Conservation (phyloP, 1,140 invertebrate genomes). For the Alviniconcha marisindica region DNA sequence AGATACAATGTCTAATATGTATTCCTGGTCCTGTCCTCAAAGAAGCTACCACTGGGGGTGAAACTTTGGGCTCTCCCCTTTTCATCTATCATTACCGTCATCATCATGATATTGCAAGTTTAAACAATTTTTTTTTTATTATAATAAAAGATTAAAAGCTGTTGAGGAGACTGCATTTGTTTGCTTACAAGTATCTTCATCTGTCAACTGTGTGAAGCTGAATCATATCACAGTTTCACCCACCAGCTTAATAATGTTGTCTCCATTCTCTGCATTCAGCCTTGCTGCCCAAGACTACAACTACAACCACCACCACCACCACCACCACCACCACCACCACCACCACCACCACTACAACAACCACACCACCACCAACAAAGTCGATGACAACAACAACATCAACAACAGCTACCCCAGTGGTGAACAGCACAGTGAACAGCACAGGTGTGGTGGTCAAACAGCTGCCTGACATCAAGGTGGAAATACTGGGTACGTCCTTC, state of each 20-base stretch:
- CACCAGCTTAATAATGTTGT: background rate
- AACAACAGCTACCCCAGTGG: background rate
- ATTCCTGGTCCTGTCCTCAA: no score
- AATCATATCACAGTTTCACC: no score
- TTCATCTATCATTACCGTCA: no score
- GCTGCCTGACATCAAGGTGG: slow-evolving; percentile 1
- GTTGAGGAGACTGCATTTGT: no score
- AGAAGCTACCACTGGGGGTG: no score
- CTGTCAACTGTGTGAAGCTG: no score
- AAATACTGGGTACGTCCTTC: background rate
- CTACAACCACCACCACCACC: slow-evolving; percentile 19
- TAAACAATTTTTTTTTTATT: no score
- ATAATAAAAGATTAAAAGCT: no score
- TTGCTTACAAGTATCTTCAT: no score
- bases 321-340: slow-evolving; percentile 38
- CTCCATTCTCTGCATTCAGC: background rate
- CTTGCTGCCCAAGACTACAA: slow-evolving; percentile 22
- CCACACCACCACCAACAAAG: background rate
- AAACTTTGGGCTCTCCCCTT: no score
- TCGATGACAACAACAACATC: background rate
- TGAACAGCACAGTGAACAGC: background rate
- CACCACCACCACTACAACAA: slow-evolving; percentile 8
- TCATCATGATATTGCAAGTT: no score
- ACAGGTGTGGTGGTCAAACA: background rate
- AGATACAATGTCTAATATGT: no score